phyloP scores from a whole-genome alignment of 2,797 vertebrate species.

The Remorina albescens region DNA sequence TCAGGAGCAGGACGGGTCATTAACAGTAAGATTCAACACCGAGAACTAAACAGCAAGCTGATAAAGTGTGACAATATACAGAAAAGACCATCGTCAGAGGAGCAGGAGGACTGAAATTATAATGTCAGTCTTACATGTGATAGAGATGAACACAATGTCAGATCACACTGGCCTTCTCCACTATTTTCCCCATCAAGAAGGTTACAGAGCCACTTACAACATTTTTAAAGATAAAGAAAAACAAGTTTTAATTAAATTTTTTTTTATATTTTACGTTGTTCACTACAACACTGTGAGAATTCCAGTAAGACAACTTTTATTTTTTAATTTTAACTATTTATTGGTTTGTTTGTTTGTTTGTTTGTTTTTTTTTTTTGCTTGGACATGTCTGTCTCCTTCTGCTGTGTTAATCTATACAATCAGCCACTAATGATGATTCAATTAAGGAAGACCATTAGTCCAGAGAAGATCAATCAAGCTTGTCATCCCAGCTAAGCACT shows the following conservation, averaged over 20 bases:
- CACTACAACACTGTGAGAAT: constrained; percentile 14
- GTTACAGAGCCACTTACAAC: background rate
- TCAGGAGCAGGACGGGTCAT: too few relatives aligned
- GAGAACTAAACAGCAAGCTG: too few relatives aligned
- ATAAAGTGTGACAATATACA: too few relatives aligned
- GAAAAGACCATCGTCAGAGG: too few relatives aligned
- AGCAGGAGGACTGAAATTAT: too few relatives aligned
- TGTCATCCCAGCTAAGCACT: constrained; percentile 78
- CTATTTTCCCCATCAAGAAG: background rate
- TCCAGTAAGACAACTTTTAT: constrained; percentile 8
- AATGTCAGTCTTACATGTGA: too few relatives aligned
- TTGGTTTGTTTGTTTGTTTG: too few relatives aligned
- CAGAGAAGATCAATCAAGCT: constrained; percentile 63
- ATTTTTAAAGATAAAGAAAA: too few relatives aligned
- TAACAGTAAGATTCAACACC: too few relatives aligned
- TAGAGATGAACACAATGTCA: background rate
- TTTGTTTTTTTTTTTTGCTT: constrained; percentile 42
- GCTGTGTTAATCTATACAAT: constrained; percentile 68
- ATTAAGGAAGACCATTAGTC: constrained; percentile 73
- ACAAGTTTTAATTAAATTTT: too few relatives aligned
- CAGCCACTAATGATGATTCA: constrained; percentile 69
- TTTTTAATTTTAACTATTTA: too few relatives aligned
- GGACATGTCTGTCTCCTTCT: constrained; percentile 46
- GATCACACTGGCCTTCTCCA: background rate
- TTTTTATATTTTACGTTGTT: too few relatives aligned